A percentile compares a stretch with the other conserved stretches of the same genome.
Evolutionary conservation across 2,113 vertebrate species (phyloP).

Genomic region (Cyprinodon variegatus): DNA sequence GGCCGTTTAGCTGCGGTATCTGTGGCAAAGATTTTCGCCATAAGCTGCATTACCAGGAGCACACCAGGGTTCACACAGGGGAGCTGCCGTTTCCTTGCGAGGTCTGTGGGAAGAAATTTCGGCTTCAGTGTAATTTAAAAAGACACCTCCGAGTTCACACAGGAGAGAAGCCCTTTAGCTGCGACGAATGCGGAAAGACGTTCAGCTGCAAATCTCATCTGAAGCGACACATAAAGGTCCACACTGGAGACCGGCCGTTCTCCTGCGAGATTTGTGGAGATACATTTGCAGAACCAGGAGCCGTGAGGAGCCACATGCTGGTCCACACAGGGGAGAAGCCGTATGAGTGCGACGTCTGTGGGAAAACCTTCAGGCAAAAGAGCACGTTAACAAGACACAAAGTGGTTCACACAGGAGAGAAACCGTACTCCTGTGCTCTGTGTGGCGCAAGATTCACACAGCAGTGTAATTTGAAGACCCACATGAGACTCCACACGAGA

Average conservation of each 20-base stretch:
- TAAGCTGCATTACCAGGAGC: conserved; percentile 4
- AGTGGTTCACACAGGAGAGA: conserved; percentile 1
- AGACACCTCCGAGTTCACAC: conserved; percentile 6
- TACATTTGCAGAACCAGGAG: neutral
- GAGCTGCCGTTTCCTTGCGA: neutral
- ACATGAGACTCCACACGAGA: conserved; percentile 6
- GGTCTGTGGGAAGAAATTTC: neutral
- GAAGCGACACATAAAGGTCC: neutral
- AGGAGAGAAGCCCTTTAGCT: conserved; percentile 1
- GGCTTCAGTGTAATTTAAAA: conserved; percentile 7
- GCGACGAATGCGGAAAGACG: neutral
- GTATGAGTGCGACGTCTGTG: neutral
- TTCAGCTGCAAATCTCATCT: neutral
- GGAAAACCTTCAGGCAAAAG: neutral
- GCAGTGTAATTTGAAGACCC: neutral
- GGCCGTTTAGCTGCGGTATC: neutral
- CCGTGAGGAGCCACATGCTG: neutral
- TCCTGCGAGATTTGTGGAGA: neutral
- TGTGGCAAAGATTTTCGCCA: conserved; percentile 11
- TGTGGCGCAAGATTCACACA: neutral
- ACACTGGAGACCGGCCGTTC: neutral
- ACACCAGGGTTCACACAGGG: conserved; percentile 1
- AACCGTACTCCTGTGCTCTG: neutral
- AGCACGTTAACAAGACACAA: neutral
- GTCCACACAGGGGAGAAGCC: conserved; percentile 7